phyloP scores from a whole-genome alignment of 2,797 vertebrate species.

The Esox masquinongy region DNA sequence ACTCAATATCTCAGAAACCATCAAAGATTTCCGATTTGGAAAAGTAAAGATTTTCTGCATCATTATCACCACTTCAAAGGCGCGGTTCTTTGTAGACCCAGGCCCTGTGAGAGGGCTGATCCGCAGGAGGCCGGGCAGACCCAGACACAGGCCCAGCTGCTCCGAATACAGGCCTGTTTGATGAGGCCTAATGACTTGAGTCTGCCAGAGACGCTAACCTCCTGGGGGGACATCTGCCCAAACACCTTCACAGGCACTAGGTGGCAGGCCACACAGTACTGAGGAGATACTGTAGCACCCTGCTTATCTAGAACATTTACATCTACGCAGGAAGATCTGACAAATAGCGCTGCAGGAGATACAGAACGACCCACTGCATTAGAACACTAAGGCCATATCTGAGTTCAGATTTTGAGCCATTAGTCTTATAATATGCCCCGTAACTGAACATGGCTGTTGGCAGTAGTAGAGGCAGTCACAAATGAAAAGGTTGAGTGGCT shows the following conservation, averaged over 20 bases:
- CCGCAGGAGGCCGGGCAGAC: slow-evolving; percentile 53
- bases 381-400: slow-evolving; percentile 26
- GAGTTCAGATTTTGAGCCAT: slow-evolving; percentile 19
- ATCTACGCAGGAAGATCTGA: not conserved
- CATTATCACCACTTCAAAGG: slow-evolving; percentile 33
- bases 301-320: not conserved
- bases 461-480: not conserved
- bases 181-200: slow-evolving; percentile 54
- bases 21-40: slow-evolving; percentile 11
- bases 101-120: slow-evolving; percentile 44
- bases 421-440: slow-evolving; percentile 24
- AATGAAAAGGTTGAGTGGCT: slow-evolving; percentile 1
- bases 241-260: slow-evolving; percentile 30
- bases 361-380: slow-evolving; percentile 1
- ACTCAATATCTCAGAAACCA: not conserved
- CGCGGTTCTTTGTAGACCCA: slow-evolving; percentile 29
- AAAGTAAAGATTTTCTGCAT: slow-evolving; percentile 4
- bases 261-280: slow-evolving; percentile 14
- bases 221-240: slow-evolving; percentile 29
- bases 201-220: slow-evolving; percentile 31
- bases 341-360: not conserved
- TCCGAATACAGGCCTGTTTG: slow-evolving; percentile 47
- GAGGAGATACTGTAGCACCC: not conserved
- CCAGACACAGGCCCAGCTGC: slow-evolving; percentile 50
- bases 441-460: slow-evolving; percentile 4